Percentiles rank a stretch among this genome's conserved stretches.
These are phyloP conservation scores for Etheostoma perlongum DNA, from an alignment of 2,797 vertebrate species.

Conservation along the genomic window DNA sequence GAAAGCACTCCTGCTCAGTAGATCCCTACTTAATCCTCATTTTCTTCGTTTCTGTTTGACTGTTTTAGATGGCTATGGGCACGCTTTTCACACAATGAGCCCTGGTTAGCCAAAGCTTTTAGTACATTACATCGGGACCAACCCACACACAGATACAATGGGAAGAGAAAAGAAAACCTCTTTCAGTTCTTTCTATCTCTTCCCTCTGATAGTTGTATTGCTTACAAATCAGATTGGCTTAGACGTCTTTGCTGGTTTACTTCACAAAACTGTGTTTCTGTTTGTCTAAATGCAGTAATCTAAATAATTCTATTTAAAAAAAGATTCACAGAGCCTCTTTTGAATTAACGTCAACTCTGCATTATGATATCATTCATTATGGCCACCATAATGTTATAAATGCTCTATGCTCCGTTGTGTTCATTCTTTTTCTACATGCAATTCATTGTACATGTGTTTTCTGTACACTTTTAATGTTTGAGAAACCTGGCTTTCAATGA, in stretches of 20 bases:
- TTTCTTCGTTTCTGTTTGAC: conserved; percentile 47
- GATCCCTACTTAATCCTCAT: conserved; percentile 53
- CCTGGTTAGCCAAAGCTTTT: conserved; percentile 61
- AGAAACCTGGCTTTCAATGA: neutral
- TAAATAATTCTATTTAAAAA: conserved; percentile 3
- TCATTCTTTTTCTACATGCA: neutral
- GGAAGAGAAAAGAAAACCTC: conserved; percentile 41
- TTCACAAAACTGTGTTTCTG: neutral
- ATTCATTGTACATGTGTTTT: neutral
- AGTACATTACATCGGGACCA: conserved; percentile 49
- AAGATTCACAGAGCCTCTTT: neutral
- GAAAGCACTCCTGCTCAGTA: conserved; percentile 52
- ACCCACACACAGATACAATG: conserved; percentile 11
- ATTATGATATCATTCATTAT: conserved; percentile 6
- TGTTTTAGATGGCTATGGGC: conserved; percentile 50
- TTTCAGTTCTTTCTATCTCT: conserved; percentile 30
- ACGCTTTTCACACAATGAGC: conserved; percentile 55
- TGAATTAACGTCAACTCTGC: conserved; percentile 15
- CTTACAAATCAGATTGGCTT: conserved; percentile 4
- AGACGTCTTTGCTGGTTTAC: conserved; percentile 1
- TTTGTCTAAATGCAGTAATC: neutral
- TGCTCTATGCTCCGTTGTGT: neutral
- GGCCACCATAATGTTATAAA: neutral
- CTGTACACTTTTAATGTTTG: neutral
- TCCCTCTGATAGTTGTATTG: conserved; percentile 19